These are phyloP conservation scores for rat (Rattus norvegicus) DNA, from an alignment of 2,113 vertebrate genomes.

Conservation along the genomic window DNA sequence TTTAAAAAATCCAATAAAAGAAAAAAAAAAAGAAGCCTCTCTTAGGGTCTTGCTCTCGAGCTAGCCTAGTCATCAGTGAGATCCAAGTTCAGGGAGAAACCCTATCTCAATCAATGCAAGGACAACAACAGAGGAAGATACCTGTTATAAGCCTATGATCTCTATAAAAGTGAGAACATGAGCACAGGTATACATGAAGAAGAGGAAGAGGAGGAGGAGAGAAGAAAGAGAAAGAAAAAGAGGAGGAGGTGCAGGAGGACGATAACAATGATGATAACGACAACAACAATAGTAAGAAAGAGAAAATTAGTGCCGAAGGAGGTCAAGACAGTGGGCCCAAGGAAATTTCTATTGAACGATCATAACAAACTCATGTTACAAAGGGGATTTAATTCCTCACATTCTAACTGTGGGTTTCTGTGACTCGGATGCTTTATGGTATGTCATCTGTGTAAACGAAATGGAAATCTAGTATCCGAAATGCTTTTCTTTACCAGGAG, in stretches of 20 bases:
- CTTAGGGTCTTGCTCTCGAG: too few relatives aligned
- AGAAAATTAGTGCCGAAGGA: not conserved
- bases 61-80: not conserved
- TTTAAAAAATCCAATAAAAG: too few relatives aligned
- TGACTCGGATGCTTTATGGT: slow-evolving; percentile 84
- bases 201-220: not conserved
- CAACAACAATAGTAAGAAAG: too few relatives aligned
- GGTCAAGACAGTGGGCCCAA: not conserved
- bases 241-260: too few relatives aligned
- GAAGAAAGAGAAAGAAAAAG: not conserved
- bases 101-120: not conserved
- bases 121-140: not conserved
- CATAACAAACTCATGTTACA: slow-evolving; percentile 76
- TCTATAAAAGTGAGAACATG: not conserved
- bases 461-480: slow-evolving; percentile 80
- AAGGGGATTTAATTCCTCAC: slow-evolving; percentile 83
- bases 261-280: too few relatives aligned
- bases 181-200: not conserved
- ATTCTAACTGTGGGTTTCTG: slow-evolving; percentile 85
- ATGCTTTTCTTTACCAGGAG: slow-evolving; percentile 81
- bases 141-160: too few relatives aligned
- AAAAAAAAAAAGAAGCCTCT: not conserved
- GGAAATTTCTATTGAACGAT: not conserved
- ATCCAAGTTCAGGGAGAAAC: not conserved
- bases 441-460: slow-evolving; percentile 83